These are phyloP conservation scores for Eudorcas thomsonii DNA, from an alignment of 2,113 vertebrate genomes.

Conservation along the genomic window DNA sequence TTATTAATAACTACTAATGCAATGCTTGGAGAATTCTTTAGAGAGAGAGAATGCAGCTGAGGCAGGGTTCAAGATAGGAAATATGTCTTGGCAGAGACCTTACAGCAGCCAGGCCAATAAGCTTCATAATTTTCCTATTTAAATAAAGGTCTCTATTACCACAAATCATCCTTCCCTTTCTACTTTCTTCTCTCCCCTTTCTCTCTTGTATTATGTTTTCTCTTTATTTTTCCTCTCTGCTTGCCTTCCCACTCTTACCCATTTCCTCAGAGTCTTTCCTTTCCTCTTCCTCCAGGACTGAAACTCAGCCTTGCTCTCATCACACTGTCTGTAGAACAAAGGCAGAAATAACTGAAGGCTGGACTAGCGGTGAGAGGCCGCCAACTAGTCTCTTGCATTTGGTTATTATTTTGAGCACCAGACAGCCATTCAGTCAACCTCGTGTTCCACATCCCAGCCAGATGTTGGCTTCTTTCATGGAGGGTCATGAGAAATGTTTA, in stretches of 20 bases:
- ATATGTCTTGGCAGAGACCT: not conserved
- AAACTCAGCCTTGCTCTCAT: not conserved
- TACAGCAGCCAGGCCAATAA: not conserved
- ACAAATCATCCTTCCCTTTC: not conserved
- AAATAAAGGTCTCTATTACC: not conserved
- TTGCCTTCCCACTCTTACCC: not conserved
- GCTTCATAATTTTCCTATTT: not conserved
- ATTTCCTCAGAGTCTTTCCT: not conserved
- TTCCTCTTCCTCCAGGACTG: not conserved
- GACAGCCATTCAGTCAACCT: not conserved
- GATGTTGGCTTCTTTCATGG: not conserved
- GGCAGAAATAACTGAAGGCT: not conserved
- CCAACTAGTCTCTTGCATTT: not conserved
- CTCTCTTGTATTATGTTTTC: not conserved
- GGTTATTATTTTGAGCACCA: not conserved
- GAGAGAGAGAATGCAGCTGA: not conserved
- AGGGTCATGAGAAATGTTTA: not conserved
- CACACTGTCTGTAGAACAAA: not conserved
- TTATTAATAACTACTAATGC: slow-evolving; percentile 33
- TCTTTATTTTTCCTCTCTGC: not conserved
- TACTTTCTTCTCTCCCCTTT: not conserved
- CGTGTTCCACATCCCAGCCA: not conserved
- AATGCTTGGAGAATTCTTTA: slow-evolving; percentile 21
- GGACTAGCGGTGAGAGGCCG: not conserved
- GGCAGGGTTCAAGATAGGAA: not conserved